Evolutionary conservation across 2,797 vertebrate species (phyloP).

Genomic region (Notolabrus celidotus): DNA sequence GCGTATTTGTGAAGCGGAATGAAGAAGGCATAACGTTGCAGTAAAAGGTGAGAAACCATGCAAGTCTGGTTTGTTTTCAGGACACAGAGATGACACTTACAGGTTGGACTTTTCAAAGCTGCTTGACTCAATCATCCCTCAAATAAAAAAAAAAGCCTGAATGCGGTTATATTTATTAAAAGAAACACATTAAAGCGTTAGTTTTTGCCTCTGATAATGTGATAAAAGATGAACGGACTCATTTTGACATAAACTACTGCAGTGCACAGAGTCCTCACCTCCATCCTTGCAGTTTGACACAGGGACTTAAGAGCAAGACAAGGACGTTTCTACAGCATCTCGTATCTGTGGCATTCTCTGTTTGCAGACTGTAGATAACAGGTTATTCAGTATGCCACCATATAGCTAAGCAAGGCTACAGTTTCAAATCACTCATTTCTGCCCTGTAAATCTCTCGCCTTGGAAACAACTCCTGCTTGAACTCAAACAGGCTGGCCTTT

Average conservation of each 20-base stretch:
- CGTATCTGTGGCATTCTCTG: background rate
- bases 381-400: background rate
- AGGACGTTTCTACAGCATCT: background rate
- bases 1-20: background rate
- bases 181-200: background rate
- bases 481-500: background rate
- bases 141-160: background rate
- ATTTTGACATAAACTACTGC: background rate
- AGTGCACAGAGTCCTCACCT: background rate
- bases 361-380: conserved; percentile 5
- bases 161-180: background rate
- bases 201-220: background rate
- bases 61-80: background rate
- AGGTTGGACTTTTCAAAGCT: background rate
- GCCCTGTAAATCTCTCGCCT: background rate
- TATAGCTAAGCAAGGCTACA: background rate
- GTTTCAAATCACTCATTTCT: background rate
- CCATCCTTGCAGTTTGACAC: background rate
- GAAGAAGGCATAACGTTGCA: background rate
- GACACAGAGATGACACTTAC: background rate
- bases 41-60: background rate
- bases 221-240: background rate
- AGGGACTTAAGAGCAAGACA: background rate
- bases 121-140: background rate
- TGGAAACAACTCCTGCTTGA: background rate